Percentiles rank a stretch among this genome's conserved stretches.
phyloP scores from a whole-genome alignment of 2,113 vertebrate species.

The Misgurnus mizolepis region DNA sequence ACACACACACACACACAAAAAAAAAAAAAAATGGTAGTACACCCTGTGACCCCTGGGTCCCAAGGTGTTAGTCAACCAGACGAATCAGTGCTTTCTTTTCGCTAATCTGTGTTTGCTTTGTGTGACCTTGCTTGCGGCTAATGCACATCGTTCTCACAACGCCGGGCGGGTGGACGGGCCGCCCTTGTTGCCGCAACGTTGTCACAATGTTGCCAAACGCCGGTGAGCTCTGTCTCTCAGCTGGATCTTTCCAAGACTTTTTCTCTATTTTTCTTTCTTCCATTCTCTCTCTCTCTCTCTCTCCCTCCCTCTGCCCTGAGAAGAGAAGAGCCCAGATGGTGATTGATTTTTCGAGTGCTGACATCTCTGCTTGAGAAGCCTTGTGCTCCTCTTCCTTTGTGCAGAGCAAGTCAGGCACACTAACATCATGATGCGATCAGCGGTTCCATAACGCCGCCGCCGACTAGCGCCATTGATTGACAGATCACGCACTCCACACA shows the following conservation, averaged over 20 bases:
- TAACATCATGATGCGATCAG: slow-evolving; percentile 95
- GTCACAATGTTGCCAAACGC: slow-evolving; percentile 43
- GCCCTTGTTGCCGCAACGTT: slow-evolving; percentile 34
- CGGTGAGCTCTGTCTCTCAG: slow-evolving; percentile 61
- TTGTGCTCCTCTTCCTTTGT: slow-evolving; percentile 86
- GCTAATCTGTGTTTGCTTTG: slow-evolving; percentile 86
- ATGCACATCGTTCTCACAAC: slow-evolving; percentile 68
- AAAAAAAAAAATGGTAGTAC: slow-evolving; percentile 54
- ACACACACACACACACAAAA: neutral
- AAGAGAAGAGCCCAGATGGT: slow-evolving; percentile 98
- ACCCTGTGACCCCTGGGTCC: slow-evolving; percentile 69
- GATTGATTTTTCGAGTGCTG: slow-evolving; percentile 99
- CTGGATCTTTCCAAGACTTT: slow-evolving; percentile 39
- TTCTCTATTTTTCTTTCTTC: slow-evolving; percentile 17
- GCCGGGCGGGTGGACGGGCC: slow-evolving; percentile 54
- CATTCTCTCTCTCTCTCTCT: slow-evolving; percentile 30
- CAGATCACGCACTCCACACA: slow-evolving; percentile 73
- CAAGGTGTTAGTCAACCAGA: slow-evolving; percentile 71
- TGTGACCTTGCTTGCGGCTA: slow-evolving; percentile 80
- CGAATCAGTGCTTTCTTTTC: slow-evolving; percentile 77
- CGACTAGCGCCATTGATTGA: slow-evolving; percentile 94
- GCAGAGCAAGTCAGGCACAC: slow-evolving; percentile 96
- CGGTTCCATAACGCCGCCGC: slow-evolving; percentile 79
- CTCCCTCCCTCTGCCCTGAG: slow-evolving; percentile 74
- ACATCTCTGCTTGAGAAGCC: slow-evolving; percentile 95